Evolutionary conservation across 2,797 vertebrate species (phyloP).

Genomic region (Gallinago stenura): DNA sequence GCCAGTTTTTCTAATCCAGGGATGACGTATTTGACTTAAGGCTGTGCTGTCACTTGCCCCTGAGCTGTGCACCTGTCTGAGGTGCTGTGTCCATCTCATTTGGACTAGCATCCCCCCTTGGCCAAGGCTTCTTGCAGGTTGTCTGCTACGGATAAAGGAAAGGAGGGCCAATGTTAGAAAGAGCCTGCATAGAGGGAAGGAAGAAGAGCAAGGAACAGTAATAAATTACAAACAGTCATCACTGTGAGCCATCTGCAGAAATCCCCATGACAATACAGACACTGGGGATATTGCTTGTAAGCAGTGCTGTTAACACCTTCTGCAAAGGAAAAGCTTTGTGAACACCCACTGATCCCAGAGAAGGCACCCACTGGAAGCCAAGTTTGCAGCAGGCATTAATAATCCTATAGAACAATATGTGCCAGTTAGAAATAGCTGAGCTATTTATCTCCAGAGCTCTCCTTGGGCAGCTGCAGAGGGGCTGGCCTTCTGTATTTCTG

Average conservation of each 20-base stretch:
- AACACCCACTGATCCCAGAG: slow-evolving; percentile 57
- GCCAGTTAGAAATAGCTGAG: slow-evolving; percentile 63
- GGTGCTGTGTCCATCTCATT: neutral
- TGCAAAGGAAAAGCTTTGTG: slow-evolving; percentile 52
- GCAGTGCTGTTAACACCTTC: slow-evolving; percentile 59
- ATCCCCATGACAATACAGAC: slow-evolving; percentile 52
- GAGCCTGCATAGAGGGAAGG: neutral
- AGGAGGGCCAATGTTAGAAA: neutral
- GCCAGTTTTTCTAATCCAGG: slow-evolving; percentile 20
- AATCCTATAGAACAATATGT: slow-evolving; percentile 62
- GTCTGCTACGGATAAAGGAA: neutral
- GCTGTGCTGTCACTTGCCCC: slow-evolving; percentile 19
- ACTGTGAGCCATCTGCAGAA: slow-evolving; percentile 60
- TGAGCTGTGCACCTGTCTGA: slow-evolving; percentile 29
- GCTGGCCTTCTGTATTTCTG: neutral
- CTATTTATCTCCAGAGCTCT: slow-evolving; percentile 56
- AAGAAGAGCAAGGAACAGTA: neutral
- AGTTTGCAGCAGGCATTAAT: slow-evolving; percentile 60
- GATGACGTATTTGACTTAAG: neutral
- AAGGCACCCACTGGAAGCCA: slow-evolving; percentile 67
- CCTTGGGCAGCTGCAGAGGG: slow-evolving; percentile 10
- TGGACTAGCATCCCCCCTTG: neutral
- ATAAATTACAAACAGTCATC: slow-evolving; percentile 24
- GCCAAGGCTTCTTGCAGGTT: neutral
- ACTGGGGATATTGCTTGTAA: slow-evolving; percentile 59